These are phyloP conservation scores for Cerastoderma edule DNA, from an alignment of 2,888 invertebrate genomes.

Conservation along the genomic window DNA sequence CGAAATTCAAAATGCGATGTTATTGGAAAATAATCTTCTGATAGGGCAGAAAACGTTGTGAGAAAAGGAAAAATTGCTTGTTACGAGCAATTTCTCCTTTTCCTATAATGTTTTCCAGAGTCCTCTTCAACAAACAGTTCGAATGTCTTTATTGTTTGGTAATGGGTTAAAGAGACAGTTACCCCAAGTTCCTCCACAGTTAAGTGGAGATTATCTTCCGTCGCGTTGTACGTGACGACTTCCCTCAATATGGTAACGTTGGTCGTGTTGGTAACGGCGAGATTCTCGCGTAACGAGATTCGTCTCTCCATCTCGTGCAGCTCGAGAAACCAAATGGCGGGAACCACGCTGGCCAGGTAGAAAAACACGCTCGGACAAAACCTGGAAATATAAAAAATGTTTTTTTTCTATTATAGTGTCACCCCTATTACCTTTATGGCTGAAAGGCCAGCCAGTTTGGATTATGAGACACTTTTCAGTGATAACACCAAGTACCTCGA, in stretches of 20 bases:
- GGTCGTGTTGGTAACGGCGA: slow-evolving; percentile 31
- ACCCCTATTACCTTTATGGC: too few species aligned
- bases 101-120: too few species aligned
- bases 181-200: slow-evolving; percentile 73
- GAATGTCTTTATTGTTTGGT: too few species aligned
- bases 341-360: slow-evolving; percentile 94
- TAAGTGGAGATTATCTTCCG: slow-evolving; percentile 64
- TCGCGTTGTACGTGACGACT: slow-evolving; percentile 45
- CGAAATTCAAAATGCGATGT: neutral
- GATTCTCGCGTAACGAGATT: slow-evolving; percentile 80
- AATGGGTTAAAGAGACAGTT: slow-evolving; percentile 31
- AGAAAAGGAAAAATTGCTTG: too few species aligned
- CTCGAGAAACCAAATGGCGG: slow-evolving; percentile 97
- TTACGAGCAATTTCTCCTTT: neutral
- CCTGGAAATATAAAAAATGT: slow-evolving; percentile 88
- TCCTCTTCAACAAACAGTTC: neutral
- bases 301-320: slow-evolving; percentile 92
- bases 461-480: too few species aligned
- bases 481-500: too few species aligned
- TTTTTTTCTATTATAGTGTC: too few species aligned
- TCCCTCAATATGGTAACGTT: slow-evolving; percentile 22
- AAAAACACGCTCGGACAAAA: slow-evolving; percentile 97
- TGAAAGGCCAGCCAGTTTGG: too few species aligned
- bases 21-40: neutral
- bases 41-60: too few species aligned